Conservation (phyloP, 2,888 invertebrate genomes). For the Bhutanitis thaidina region DNA sequence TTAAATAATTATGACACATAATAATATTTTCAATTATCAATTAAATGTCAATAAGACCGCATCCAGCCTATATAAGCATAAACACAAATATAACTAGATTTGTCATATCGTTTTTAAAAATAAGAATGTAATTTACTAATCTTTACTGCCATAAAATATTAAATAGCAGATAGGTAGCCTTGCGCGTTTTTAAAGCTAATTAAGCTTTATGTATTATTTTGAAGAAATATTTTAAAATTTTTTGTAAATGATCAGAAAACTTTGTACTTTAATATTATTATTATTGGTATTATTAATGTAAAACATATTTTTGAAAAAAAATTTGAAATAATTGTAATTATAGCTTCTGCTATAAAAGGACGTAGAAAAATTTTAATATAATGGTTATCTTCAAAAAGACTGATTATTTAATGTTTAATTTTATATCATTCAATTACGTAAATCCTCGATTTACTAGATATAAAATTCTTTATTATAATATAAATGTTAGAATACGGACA, state of each 20-base stretch:
- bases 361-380: constrained; percentile 31
- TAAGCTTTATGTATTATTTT: not conserved
- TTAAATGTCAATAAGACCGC: no score
- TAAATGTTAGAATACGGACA: constrained; percentile 54
- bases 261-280: not conserved
- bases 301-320: constrained; percentile 5
- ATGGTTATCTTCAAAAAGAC: constrained; percentile 74
- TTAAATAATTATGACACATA: no score
- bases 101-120: constrained; percentile 9
- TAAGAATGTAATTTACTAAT: not conserved
- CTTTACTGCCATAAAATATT: constrained; percentile 7
- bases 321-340: not conserved
- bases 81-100: not conserved
- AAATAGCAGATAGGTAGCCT: not conserved
- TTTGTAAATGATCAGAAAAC: no score
- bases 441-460: constrained; percentile 60
- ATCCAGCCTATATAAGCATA: no score
- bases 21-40: no score
- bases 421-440: constrained; percentile 42
- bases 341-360: constrained; percentile 2
- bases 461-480: constrained; percentile 58
- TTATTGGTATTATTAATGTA: not conserved
- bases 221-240: no score
- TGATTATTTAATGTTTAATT: constrained; percentile 70
- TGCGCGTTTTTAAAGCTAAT: not conserved